Base-by-base conservation (phyloP, 53 echinoderm and acorn worm species). In the Apostichopus leukothele region DNA sequence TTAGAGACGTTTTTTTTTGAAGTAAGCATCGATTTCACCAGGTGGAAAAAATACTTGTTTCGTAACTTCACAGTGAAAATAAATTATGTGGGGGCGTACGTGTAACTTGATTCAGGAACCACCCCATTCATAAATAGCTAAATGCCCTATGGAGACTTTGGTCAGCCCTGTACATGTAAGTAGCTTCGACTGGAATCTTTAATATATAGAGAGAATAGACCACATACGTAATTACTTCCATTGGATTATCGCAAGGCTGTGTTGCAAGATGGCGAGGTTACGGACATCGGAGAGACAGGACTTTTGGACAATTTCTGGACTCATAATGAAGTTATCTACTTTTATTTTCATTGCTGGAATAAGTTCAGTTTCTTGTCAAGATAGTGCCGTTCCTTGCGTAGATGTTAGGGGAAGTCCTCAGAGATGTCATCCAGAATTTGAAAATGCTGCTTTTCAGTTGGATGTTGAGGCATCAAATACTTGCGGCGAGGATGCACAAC, bases 361-460 rank as follows among this genome's bases (percentile, higher is more conserved):
- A 53, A 74, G 75, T 75, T 87, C 88, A 74, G 88, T 75, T 5
- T 87, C 75, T 74, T 87, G 25, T 87, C 88, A 87, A 87, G 26
- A 75, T 1, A 75, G 88, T 75, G 88, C 96, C 52, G 94, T 96
- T 52, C 96, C 96, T 89, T 97, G 98, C 87, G 93, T 93, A 79
- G 94, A 95, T 83, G 92, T 84, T 57, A 66, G 73, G 1, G 92
- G 91, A 16, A 81, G 90, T 20, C 73, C 94, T 73, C 98, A 97
- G 93, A 83, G 98, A 74, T 97, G 98, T 59, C 90, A 92, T 76
- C 95, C 98, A 50, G 94, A 94, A 89, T 97, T 97, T 53, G 94
- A 95, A 74, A 97, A 97, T 61, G 98, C 98, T 55, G 98, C 98
- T 76, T 97, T 95, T 86, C 91, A 97, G 76, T 76, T 97, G 75